Conservation (phyloP, 92 coral and sea anemone genomes). For the Palythoa grandiflora region DNA sequence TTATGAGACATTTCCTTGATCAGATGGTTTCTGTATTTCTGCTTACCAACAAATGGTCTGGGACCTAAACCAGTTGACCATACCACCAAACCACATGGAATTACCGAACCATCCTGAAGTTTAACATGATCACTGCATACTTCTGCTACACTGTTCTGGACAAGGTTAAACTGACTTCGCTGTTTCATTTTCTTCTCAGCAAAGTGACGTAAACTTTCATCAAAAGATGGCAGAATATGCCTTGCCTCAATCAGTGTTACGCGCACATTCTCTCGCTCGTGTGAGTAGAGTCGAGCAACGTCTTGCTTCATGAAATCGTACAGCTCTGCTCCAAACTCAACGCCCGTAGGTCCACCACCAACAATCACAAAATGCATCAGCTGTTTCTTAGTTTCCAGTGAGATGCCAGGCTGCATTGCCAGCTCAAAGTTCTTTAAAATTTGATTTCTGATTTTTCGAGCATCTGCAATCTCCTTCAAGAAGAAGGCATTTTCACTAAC, state of each 20-base stretch:
- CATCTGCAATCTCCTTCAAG: constrained; percentile 96
- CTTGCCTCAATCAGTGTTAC: constrained; percentile 94
- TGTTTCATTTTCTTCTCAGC: constrained; percentile 96
- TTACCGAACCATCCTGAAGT: constrained; percentile 80
- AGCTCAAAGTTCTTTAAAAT: constrained; percentile 97
- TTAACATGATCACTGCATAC: constrained; percentile 77
- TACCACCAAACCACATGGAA: constrained; percentile 94
- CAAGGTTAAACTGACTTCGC: constrained; percentile 82
- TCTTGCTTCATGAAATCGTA: constrained; percentile 96
- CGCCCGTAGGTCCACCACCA: constrained; percentile 99
- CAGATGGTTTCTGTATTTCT: no score
- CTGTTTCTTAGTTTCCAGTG: constrained; percentile 79
- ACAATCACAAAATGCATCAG: constrained; percentile 96
- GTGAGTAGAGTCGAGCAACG: constrained; percentile 87
- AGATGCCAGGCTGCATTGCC: constrained; percentile 92
- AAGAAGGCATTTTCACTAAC: constrained; percentile 92
- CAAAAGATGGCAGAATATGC: constrained; percentile 98
- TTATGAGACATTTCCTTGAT: no score
- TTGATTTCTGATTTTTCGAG: constrained; percentile 92
- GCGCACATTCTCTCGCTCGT: constrained; percentile 84
- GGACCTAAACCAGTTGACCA: constrained; percentile 99
- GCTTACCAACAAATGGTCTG: constrained; percentile 88
- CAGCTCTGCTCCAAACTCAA: constrained; percentile 98
- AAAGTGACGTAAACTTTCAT: constrained; percentile 81
- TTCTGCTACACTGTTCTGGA: constrained; percentile 89